Evolutionary conservation across 2,888 invertebrate genomes (phyloP).

Genomic region (Cryptus viduatorius): DNA sequence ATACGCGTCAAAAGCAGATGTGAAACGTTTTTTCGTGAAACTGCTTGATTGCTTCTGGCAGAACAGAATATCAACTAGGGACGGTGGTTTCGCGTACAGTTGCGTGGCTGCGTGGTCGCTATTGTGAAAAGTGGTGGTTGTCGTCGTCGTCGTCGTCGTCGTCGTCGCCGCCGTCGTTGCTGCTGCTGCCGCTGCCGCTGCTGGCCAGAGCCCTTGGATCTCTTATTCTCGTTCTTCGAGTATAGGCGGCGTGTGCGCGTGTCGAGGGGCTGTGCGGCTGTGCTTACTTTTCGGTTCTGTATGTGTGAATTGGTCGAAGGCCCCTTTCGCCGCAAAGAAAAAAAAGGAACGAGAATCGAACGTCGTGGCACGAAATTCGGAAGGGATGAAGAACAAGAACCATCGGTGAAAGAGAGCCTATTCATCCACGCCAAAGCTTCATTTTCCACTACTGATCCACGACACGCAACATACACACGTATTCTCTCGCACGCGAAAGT

Average conservation of each 20-base stretch:
- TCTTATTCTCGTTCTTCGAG: conserved; percentile 38
- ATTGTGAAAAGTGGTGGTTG: conserved; percentile 56
- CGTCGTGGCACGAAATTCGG: conserved; percentile 59
- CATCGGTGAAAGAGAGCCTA: conserved; percentile 65
- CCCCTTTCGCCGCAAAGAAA: conserved; percentile 61
- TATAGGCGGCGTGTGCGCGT: conserved; percentile 58
- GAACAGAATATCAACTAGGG: conserved; percentile 48
- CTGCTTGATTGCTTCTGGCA: conserved; percentile 6
- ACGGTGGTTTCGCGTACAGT: conserved; percentile 49
- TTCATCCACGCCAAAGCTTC: conserved; percentile 48
- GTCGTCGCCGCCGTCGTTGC: conserved; percentile 38
- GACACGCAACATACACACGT: conserved; percentile 1
- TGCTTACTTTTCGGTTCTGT: conserved; percentile 59
- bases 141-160: conserved; percentile 47
- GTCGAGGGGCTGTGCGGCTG: conserved; percentile 59
- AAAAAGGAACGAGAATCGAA: conserved; percentile 67
- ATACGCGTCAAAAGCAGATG: conserved; percentile 8
- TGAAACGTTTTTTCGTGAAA: not conserved
- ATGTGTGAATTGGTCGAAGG: conserved; percentile 67
- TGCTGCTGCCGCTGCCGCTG: conserved; percentile 40
- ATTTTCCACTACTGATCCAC: conserved; percentile 58
- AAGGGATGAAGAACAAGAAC: conserved; percentile 65
- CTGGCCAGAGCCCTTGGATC: conserved; percentile 27
- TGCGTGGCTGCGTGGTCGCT: conserved; percentile 54
- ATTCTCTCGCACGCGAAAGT: conserved; percentile 12